These are phyloP conservation scores for Dynastes hyllus DNA, from an alignment of 2,888 invertebrate genomes.

Conservation along the genomic window DNA sequence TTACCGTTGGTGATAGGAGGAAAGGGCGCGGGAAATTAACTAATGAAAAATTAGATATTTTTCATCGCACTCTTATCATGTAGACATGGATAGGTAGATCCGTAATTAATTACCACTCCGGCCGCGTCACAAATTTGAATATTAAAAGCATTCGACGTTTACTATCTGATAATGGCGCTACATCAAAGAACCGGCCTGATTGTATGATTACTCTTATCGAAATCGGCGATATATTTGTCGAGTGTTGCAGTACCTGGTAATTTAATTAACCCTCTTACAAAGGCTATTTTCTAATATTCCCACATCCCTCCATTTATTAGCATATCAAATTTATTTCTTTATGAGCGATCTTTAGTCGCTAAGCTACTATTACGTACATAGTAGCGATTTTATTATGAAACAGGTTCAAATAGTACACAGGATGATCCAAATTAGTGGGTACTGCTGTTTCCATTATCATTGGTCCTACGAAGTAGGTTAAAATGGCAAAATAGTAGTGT, in stretches of 20 bases:
- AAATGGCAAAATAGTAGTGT: too few relatives aligned
- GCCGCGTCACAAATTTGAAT: constrained; percentile 10
- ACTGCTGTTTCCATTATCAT: too few relatives aligned
- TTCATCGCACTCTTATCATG: constrained; percentile 34
- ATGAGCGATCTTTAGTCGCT: too few relatives aligned
- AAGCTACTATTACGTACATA: too few relatives aligned
- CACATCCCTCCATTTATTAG: too few relatives aligned
- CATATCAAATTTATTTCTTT: too few relatives aligned
- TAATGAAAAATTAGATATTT: constrained; percentile 46
- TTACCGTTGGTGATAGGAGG: constrained; percentile 26
- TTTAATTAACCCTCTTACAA: too few relatives aligned
- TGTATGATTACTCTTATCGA: not conserved
- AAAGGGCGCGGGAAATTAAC: constrained; percentile 39
- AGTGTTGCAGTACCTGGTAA: not conserved
- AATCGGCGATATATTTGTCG: not conserved
- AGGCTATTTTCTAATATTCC: too few relatives aligned
- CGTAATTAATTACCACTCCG: constrained; percentile 41
- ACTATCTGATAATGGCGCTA: not conserved
- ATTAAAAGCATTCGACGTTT: constrained; percentile 3
- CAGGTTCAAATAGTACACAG: too few relatives aligned
- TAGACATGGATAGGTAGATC: not conserved
- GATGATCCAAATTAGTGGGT: too few relatives aligned
- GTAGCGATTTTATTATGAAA: too few relatives aligned
- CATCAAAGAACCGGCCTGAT: constrained; percentile 8
- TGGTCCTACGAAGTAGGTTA: too few relatives aligned